A percentile compares a stretch with the other conserved stretches of the same genome.
Conservation (phyloP, 2,888 invertebrate genomes). For the Suillia variegata region DNA sequence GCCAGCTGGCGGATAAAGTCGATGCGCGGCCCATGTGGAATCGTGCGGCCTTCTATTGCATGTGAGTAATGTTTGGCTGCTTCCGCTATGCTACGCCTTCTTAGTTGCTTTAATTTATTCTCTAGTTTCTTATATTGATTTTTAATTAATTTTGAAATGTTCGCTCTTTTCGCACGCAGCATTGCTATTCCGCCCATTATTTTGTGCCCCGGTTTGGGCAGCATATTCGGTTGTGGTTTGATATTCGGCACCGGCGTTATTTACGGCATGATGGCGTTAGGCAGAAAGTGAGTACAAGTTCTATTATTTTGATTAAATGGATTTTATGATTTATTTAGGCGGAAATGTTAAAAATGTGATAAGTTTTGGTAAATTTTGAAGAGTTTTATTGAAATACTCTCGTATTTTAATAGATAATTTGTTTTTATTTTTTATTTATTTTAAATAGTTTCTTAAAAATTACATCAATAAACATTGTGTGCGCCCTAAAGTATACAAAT, state of each 20-base stretch:
- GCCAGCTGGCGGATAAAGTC: slow-evolving; percentile 80
- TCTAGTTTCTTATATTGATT: not conserved
- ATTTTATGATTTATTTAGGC: no score
- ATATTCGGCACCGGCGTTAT: slow-evolving; percentile 87
- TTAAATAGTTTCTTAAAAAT: no score
- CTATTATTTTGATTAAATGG: not conserved
- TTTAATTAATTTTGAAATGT: not conserved
- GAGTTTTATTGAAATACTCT: no score
- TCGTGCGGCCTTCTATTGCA: slow-evolving; percentile 81
- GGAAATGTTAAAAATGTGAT: no score
- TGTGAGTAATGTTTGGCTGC: slow-evolving; percentile 67
- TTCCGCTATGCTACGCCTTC: not conserved
- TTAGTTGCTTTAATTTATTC: not conserved
- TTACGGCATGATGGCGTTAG: slow-evolving; percentile 94
- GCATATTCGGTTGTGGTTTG: slow-evolving; percentile 84
- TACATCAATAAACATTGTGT: no score
- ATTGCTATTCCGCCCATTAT: slow-evolving; percentile 80
- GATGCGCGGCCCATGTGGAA: slow-evolving; percentile 89
- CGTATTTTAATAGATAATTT: no score
- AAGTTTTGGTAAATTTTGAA: no score
- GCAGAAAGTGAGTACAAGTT: slow-evolving; percentile 82
- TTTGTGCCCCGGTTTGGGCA: slow-evolving; percentile 75
- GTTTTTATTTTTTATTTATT: no score
- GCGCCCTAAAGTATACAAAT: no score
- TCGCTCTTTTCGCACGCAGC: slow-evolving; percentile 62